Percentiles rank a stretch among this genome's conserved stretches.
Evolutionary conservation across 2,888 invertebrate species (phyloP).

Genomic region (Oxycera nigricornis): DNA sequence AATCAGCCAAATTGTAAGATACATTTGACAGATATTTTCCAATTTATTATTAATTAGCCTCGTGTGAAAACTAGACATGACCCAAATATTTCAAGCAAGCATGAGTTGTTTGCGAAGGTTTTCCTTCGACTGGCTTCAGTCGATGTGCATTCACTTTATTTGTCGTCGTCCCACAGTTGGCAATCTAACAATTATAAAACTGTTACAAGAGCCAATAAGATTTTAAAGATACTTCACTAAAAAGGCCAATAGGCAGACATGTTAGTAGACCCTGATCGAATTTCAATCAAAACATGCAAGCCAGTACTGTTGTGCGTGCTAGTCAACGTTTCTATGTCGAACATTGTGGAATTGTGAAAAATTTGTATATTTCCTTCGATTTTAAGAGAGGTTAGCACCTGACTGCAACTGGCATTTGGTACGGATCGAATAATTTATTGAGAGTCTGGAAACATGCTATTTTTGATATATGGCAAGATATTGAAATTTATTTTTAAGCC

Average conservation of each 20-base stretch:
- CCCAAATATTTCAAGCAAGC: too few relatives aligned
- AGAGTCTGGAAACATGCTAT: too few relatives aligned
- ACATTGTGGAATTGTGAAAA: neutral
- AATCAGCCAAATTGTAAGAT: neutral
- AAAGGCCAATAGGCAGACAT: neutral
- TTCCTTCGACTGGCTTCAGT: neutral
- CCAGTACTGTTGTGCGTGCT: neutral
- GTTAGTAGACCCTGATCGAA: neutral
- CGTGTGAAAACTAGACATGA: too few relatives aligned
- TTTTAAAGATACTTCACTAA: neutral
- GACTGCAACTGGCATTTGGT: too few relatives aligned
- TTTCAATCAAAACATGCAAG: neutral
- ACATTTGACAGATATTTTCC: neutral
- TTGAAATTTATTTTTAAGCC: too few relatives aligned
- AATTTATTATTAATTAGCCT: too few relatives aligned
- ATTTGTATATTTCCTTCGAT: too few relatives aligned
- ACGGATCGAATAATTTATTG: too few relatives aligned
- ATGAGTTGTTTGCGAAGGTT: neutral
- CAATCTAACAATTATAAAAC: too few relatives aligned
- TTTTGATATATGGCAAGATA: too few relatives aligned
- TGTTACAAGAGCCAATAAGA: neutral
- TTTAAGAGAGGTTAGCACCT: too few relatives aligned
- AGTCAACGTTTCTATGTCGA: neutral
- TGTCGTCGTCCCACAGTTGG: too few relatives aligned
- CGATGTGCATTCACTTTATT: neutral